Conservation (phyloP, 2,888 invertebrate genomes). For the Camponotus fellah region DNA sequence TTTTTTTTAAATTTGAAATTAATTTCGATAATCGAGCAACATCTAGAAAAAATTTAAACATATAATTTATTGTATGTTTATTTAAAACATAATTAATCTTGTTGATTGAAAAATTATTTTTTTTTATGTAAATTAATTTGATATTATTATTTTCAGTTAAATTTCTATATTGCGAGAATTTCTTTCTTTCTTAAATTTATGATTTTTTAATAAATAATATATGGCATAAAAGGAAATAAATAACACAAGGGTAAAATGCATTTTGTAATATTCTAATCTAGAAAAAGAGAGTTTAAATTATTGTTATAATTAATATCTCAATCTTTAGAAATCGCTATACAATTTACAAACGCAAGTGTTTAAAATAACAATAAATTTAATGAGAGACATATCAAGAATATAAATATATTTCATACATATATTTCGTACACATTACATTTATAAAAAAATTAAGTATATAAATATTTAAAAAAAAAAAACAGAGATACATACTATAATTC, state of each 20-base stretch:
- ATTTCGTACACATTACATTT: conserved; percentile 5
- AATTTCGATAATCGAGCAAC: neutral
- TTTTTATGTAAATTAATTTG: no score
- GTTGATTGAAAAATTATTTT: no score
- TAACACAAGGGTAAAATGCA: no score
- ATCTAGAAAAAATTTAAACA: neutral
- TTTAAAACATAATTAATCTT: neutral
- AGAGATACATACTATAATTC: neutral
- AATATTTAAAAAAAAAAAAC: neutral
- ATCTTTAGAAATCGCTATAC: neutral
- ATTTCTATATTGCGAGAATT: no score
- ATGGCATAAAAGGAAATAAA: no score
- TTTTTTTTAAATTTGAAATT: neutral
- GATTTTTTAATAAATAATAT: no score
- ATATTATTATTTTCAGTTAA: no score
- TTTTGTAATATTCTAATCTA: no score
- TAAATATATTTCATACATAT: neutral
- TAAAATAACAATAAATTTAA: neutral
- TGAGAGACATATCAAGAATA: neutral
- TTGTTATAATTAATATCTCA: neutral
- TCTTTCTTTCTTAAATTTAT: no score
- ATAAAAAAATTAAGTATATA: conserved; percentile 1
- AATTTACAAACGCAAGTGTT: neutral
- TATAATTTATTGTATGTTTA: no score
- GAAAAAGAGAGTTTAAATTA: no score